Base-by-base conservation (phyloP, 30 jellyfish, hydroid and myxozoan genomes). In the Calvadosia cruxmelitensis region DNA sequence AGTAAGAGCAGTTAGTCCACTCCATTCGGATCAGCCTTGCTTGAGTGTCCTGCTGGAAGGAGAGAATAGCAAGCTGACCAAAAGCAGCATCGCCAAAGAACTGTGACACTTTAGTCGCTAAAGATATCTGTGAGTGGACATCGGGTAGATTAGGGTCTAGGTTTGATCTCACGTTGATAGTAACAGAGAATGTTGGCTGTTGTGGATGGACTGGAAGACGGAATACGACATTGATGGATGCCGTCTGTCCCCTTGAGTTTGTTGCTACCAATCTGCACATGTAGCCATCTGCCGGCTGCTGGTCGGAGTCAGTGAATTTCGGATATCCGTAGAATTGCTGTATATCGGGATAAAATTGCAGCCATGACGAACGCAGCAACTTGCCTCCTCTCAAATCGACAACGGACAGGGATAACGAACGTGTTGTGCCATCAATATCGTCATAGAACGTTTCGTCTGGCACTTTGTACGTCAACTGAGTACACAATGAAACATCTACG, bases 381-480 rank as follows among this genome's bases (percentile, higher is more conserved):
- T 42, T 42, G 10, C 15, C 20, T 42, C 57, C 57, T 42, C 15
- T 5, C 20, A 42, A 42, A 42, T 42, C 57, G 20, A 42, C 57
- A 42, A 42, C 36, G 24, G 88, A 20, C 27, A 87, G 72, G 24
- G 81, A 20, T 31, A 87, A 48, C 23, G 42, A 20, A 30, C 93
- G 50, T 2, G 97, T 80, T 15, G 31, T 53, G 31, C 97, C 97
- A 71, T 87, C 97, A 3, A 87, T 48, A 16, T 57, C 68, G 49
- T 87, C 97, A 28, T 72, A 72, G 68, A 87, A 87, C 13, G 97
- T 87, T 75, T 87, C 75, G n/a, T 61, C 73, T 20, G 97, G 97
- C 3, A 87, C 68, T 2, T 73, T 78, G 42, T 61, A 80, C 12
- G 57, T 42, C 57, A 42, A 10, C 57, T 20, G 57, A 42, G 57